Conservation (phyloP, 2,113 vertebrate species). For the Cephalopholis sonnerati region DNA sequence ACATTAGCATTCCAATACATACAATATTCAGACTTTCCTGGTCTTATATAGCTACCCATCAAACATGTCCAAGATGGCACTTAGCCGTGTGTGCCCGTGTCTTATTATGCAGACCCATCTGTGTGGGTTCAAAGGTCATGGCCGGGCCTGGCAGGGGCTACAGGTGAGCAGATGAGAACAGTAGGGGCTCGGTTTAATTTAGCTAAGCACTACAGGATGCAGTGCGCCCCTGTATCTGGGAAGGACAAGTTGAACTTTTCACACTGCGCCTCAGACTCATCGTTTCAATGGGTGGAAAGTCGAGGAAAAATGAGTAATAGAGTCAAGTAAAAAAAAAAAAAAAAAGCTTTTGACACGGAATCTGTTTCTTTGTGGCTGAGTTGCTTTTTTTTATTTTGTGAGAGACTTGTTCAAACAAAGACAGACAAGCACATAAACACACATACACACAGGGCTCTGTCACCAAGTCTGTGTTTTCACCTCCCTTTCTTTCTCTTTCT, state of each 20-base stretch:
- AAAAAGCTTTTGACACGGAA: slow-evolving; percentile 45
- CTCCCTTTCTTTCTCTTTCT: slow-evolving; percentile 22
- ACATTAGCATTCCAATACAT: slow-evolving; percentile 66
- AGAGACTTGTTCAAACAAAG: slow-evolving; percentile 49
- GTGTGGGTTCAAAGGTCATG: slow-evolving; percentile 85
- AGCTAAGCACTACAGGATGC: slow-evolving; percentile 79
- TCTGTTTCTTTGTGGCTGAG: slow-evolving; percentile 34
- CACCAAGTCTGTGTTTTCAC: slow-evolving; percentile 35
- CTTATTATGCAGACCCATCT: slow-evolving; percentile 89
- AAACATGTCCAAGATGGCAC: slow-evolving; percentile 75
- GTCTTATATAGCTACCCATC: slow-evolving; percentile 65
- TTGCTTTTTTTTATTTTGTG: slow-evolving; percentile 35
- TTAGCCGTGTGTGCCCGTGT: slow-evolving; percentile 75
- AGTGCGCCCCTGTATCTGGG: slow-evolving; percentile 62
- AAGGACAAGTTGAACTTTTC: slow-evolving; percentile 84
- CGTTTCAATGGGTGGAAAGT: slow-evolving; percentile 55
- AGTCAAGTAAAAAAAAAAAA: slow-evolving; percentile 27
- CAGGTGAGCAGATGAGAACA: slow-evolving; percentile 85
- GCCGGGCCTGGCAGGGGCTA: slow-evolving; percentile 82
- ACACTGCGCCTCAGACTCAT: slow-evolving; percentile 74
- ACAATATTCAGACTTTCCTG: slow-evolving; percentile 49
- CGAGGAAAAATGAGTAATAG: slow-evolving; percentile 53
- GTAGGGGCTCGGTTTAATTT: slow-evolving; percentile 83
- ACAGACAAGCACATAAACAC: slow-evolving; percentile 44
- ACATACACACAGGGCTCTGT: slow-evolving; percentile 23